These are phyloP conservation scores for Pelodiscus sinensis DNA, from an alignment of 2,113 vertebrate species.

Conservation along the genomic window DNA sequence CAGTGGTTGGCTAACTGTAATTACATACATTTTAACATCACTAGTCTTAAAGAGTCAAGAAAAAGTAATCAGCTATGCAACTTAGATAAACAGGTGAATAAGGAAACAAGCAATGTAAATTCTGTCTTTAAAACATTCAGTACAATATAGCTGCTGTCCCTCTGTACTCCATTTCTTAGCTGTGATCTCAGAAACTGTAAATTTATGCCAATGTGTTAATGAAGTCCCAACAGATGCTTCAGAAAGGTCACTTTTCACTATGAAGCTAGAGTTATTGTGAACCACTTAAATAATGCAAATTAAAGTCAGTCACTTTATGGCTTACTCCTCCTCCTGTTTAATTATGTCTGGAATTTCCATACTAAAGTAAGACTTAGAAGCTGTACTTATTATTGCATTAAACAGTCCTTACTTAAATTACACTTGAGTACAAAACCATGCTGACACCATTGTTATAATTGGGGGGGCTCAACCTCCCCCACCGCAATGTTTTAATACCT, in stretches of 20 bases:
- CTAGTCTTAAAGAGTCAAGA: background rate
- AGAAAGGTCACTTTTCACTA: background rate
- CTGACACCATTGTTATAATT: conserved; percentile 32
- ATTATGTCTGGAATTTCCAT: conserved; percentile 9
- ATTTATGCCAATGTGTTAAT: background rate
- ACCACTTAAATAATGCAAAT: background rate
- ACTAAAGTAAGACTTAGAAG: conserved; percentile 6
- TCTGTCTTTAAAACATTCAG: background rate
- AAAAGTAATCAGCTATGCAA: background rate
- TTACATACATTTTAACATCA: no score
- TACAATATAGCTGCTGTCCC: background rate
- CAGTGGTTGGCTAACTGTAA: no score
- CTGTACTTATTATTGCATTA: conserved; percentile 24
- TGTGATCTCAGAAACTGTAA: conserved; percentile 29
- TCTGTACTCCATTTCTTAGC: background rate
- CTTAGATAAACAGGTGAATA: background rate
- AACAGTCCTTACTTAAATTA: conserved; percentile 33
- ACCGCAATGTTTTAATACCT: conserved; percentile 25
- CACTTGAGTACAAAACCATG: background rate
- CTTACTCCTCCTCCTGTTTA: background rate
- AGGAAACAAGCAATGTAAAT: background rate
- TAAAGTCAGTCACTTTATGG: background rate
- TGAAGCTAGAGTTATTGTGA: background rate
- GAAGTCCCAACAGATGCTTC: background rate
- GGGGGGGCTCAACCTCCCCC: conserved; percentile 1